These are phyloP conservation scores for Archips xylosteana DNA, from an alignment of 2,888 invertebrate genomes.

Conservation along the genomic window DNA sequence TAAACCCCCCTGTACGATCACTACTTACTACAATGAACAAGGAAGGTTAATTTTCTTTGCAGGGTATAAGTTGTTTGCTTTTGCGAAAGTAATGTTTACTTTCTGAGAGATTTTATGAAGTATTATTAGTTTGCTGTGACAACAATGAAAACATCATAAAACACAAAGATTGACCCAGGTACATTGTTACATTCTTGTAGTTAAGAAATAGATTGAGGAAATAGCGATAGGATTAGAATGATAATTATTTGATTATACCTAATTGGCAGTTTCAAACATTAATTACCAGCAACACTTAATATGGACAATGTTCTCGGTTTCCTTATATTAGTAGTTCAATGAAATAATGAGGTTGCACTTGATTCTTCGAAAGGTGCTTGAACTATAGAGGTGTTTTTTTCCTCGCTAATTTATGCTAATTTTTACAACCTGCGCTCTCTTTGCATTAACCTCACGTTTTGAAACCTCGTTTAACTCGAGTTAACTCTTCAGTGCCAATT, in stretches of 20 bases:
- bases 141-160: too few relatives aligned
- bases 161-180: background rate
- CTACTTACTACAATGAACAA: too few relatives aligned
- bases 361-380: conserved; percentile 19
- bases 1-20: too few relatives aligned
- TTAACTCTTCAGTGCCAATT: background rate
- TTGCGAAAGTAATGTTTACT: too few relatives aligned
- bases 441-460: conserved; percentile 5
- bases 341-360: conserved; percentile 7
- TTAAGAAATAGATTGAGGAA: background rate
- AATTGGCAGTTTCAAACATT: background rate
- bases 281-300: background rate
- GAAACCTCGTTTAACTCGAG: background rate
- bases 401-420: conserved; percentile 16
- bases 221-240: background rate
- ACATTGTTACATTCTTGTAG: background rate
- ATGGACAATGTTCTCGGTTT: background rate
- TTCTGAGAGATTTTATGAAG: too few relatives aligned
- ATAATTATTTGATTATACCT: background rate
- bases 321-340: background rate
- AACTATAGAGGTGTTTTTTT: conserved; percentile 24
- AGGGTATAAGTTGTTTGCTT: too few relatives aligned
- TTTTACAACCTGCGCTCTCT: background rate
- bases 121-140: background rate
- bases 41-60: too few relatives aligned